These are phyloP conservation scores for Seira sanloemensis DNA, from an alignment of 2,888 invertebrate species.

Conservation along the genomic window DNA sequence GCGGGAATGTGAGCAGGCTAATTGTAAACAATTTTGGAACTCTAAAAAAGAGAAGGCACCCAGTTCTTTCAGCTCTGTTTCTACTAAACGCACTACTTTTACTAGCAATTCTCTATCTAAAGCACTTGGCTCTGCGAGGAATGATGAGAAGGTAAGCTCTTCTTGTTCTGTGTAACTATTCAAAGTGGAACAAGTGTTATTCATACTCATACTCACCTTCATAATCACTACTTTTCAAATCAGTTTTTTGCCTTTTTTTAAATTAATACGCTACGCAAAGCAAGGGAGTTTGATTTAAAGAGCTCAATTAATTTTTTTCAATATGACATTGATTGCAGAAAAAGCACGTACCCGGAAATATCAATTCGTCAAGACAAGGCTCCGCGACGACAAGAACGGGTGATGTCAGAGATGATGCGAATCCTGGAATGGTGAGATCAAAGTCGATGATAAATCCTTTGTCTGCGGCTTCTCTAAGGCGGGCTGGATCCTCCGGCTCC, in stretches of 20 bases:
- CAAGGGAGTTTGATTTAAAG: not conserved
- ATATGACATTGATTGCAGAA: slow-evolving; percentile 30
- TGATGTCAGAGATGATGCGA: slow-evolving; percentile 18
- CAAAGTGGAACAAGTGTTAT: not conserved
- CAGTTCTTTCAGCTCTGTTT: slow-evolving; percentile 46
- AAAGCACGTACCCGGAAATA: slow-evolving; percentile 34
- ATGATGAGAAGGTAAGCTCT: slow-evolving; percentile 52
- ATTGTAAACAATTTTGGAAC: slow-evolving; percentile 43
- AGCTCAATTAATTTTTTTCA: not conserved
- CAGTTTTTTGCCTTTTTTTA: slow-evolving; percentile 3
- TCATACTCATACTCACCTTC: too few relatives aligned
- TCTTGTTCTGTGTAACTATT: slow-evolving; percentile 9
- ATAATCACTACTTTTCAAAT: not conserved
- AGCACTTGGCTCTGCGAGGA: slow-evolving; percentile 47
- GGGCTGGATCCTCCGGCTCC: not conserved
- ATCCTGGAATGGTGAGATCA: slow-evolving; percentile 46
- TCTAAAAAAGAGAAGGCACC: slow-evolving; percentile 42
- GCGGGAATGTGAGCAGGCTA: slow-evolving; percentile 44
- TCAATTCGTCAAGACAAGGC: slow-evolving; percentile 11
- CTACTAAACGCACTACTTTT: slow-evolving; percentile 62
- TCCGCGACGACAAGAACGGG: not conserved
- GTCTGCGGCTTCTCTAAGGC: slow-evolving; percentile 6
- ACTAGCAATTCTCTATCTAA: slow-evolving; percentile 54
- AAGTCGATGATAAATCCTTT: slow-evolving; percentile 66
- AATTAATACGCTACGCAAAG: not conserved